phyloP scores from a whole-genome alignment of 1,140 invertebrate genomes.

The Drosophila burlai region DNA sequence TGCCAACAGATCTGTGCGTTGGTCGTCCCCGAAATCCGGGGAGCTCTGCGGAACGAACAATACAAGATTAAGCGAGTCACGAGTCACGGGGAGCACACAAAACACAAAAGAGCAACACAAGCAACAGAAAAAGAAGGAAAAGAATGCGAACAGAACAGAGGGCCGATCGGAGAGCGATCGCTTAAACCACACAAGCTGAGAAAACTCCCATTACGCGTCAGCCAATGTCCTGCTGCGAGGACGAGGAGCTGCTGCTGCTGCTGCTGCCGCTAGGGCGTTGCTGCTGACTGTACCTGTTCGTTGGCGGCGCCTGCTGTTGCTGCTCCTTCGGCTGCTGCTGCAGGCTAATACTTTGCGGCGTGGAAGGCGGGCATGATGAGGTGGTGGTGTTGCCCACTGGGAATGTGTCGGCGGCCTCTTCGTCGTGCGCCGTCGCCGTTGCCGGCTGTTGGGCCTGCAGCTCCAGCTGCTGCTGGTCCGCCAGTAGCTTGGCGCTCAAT shows the following conservation, averaged over 20 bases:
- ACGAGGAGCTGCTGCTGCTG: constrained; percentile 86
- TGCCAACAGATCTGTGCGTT: constrained; percentile 22
- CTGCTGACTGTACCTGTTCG: constrained; percentile 93
- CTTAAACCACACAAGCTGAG: constrained; percentile 91
- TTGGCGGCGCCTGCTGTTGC: constrained; percentile 73
- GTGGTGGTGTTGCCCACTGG: constrained; percentile 52
- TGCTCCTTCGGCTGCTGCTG: constrained; percentile 48
- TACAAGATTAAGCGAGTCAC: constrained; percentile 24
- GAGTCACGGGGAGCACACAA: constrained; percentile 11
- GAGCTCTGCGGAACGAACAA: constrained; percentile 34
- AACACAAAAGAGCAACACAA: constrained; percentile 30
- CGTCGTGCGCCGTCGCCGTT: constrained; percentile 48
- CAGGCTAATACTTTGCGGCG: constrained; percentile 74
- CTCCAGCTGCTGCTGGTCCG: constrained; percentile 92
- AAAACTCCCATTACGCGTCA: constrained; percentile 91
- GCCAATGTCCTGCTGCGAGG: constrained; percentile 88
- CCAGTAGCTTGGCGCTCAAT: constrained; percentile 91
- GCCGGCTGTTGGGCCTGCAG: constrained; percentile 82
- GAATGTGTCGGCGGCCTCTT: constrained; percentile 80
- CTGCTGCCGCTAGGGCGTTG: constrained; percentile 88
- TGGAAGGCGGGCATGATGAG: constrained; percentile 57
- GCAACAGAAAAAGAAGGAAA: constrained; percentile 11
- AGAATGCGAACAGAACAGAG: constrained; percentile 1
- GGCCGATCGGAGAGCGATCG: constrained; percentile 26
- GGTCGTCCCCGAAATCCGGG: constrained; percentile 33